These are phyloP conservation scores for Amaurobius ferox DNA, from an alignment of 2,888 invertebrate species.

Conservation along the genomic window DNA sequence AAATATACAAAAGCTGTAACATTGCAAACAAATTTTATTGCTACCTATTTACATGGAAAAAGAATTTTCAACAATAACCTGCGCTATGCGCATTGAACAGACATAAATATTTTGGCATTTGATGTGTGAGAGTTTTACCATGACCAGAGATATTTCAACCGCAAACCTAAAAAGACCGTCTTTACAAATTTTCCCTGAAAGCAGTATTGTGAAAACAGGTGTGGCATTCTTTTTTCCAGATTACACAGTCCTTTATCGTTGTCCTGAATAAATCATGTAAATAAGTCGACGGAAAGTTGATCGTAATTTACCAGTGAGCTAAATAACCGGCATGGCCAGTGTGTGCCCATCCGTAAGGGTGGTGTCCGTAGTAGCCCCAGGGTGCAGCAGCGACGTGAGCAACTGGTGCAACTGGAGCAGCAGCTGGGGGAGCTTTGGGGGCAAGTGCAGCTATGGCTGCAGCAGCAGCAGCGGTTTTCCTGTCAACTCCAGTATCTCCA, in stretches of 20 bases:
- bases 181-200: not conserved
- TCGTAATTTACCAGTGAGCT: constrained; percentile 13
- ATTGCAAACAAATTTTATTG: constrained; percentile 11
- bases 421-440: constrained; percentile 47
- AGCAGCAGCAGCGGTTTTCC: constrained; percentile 69
- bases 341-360: not conserved
- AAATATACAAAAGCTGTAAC: not conserved
- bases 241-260: not conserved
- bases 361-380: not conserved
- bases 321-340: not conserved
- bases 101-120: not conserved
- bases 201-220: not conserved
- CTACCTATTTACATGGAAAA: not conserved
- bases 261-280: not conserved
- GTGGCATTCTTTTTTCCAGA: not conserved
- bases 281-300: not conserved
- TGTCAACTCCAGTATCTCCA: constrained; percentile 72
- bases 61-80: not conserved
- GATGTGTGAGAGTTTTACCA: not conserved
- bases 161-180: not conserved
- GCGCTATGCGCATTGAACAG: not conserved
- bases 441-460: constrained; percentile 68
- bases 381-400: not conserved
- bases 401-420: not conserved
- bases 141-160: not conserved